These are phyloP conservation scores for Caenorhabditis sp. DNA, from an alignment of 2,888 invertebrate genomes.

Conservation along the genomic window DNA sequence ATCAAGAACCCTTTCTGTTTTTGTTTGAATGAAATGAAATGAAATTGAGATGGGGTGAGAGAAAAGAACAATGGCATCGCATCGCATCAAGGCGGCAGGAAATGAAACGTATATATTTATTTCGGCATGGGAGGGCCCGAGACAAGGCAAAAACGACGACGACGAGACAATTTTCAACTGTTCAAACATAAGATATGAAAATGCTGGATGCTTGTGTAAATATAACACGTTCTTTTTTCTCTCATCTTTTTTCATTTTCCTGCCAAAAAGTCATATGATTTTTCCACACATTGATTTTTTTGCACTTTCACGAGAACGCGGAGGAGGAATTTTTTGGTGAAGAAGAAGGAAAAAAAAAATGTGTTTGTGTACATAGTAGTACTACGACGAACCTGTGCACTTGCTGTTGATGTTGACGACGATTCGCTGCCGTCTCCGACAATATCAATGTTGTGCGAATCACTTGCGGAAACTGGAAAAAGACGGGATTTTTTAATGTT, in stretches of 20 bases:
- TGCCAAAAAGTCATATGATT: constrained; percentile 8
- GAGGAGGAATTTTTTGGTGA: not conserved
- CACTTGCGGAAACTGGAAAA: constrained; percentile 41
- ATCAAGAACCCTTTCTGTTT: not conserved
- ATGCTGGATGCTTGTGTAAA: constrained; percentile 4
- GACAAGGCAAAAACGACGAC: constrained; percentile 6
- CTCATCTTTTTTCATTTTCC: not conserved
- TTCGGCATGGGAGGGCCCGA: constrained; percentile 3
- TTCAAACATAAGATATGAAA: constrained; percentile 22
- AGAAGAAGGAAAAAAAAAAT: constrained; percentile 14
- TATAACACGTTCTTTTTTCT: not conserved
- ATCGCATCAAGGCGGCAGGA: constrained; percentile 11
- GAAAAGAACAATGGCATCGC: constrained; percentile 28
- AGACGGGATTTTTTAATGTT: not conserved
- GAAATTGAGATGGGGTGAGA: not conserved
- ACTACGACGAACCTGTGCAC: constrained; percentile 53
- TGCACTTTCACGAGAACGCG: not conserved
- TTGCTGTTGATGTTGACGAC: constrained; percentile 66
- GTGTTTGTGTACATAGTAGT: constrained; percentile 13
- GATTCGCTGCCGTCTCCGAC: constrained; percentile 67
- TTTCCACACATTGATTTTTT: not conserved
- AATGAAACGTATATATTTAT: constrained; percentile 18
- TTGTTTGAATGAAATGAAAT: not conserved
- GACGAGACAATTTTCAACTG: constrained; percentile 37
- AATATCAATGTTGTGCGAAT: constrained; percentile 54